These are phyloP conservation scores for Caenorhabditis sp. DNA, from an alignment of 2,888 invertebrate species.

Conservation along the genomic window DNA sequence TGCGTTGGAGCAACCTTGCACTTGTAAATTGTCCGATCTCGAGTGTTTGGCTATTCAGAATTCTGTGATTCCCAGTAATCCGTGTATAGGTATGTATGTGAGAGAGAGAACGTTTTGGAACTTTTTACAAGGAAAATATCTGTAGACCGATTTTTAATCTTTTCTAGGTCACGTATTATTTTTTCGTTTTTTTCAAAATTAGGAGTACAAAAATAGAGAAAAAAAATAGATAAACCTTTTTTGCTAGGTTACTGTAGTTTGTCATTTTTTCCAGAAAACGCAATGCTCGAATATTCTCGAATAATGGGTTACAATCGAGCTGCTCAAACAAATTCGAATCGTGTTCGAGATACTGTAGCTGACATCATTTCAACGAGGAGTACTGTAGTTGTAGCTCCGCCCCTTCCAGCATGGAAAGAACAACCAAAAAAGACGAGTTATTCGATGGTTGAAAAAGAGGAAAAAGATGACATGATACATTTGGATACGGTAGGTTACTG, in stretches of 20 bases:
- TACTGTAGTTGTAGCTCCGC: not conserved
- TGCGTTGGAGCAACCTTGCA: constrained; percentile 63
- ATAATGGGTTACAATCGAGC: constrained; percentile 41
- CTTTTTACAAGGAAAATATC: too few species aligned
- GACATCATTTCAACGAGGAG: not conserved
- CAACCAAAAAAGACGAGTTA: not conserved
- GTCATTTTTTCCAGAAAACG: constrained; percentile 40
- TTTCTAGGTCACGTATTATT: too few species aligned
- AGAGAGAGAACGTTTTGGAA: not conserved
- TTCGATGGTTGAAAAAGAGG: constrained; percentile 13
- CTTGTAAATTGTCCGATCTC: constrained; percentile 56
- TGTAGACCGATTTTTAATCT: too few species aligned
- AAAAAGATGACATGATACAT: constrained; percentile 3
- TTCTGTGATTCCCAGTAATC: constrained; percentile 63
- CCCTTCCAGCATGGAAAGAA: not conserved
- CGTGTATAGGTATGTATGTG: constrained; percentile 57
- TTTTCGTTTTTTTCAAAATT: too few species aligned
- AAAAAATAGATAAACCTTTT: too few species aligned
- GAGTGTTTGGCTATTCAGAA: constrained; percentile 54
- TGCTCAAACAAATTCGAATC: constrained; percentile 4
- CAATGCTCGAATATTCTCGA: constrained; percentile 52
- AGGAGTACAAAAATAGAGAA: too few species aligned
- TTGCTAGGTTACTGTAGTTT: too few species aligned
- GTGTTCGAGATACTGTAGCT: not conserved
- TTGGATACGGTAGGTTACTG: not conserved